Evolutionary conservation across 2,113 vertebrate species (phyloP), one percentile per base, ranked within the genome.

Genomic region (Scomber japonicus): DNA sequence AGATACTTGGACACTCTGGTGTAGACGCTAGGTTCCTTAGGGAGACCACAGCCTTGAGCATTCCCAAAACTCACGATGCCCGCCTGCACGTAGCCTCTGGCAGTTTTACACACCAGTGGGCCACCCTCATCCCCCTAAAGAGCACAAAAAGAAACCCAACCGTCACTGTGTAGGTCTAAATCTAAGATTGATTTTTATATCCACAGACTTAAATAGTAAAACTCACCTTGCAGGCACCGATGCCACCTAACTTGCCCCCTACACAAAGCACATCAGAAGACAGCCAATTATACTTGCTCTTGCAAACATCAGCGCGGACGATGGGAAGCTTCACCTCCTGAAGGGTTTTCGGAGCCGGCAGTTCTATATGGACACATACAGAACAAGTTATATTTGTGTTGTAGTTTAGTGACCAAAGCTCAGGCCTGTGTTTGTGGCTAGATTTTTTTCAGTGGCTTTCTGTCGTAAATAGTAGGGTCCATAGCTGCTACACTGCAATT

Each of bases 41-140:
- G 3, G 9, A 35, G 12, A 12, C 19, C 81, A 19, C 89, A 88
- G 2, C 61, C 68, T 0, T 4, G 1, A 1, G 11, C 13, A 64
- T 30, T 70, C 10, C 82, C 63, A 14, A 24, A 72, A 5, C 87
- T 91, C 68, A 87, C 80, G 71, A 91, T 57, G 50, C 89, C 89
- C 50, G 65, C 82, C 80, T 80, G 84, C 16, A 69, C 44, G 0
- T 17, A 62, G 27, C 19, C 57, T 0, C 3, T 0, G 4, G 0
- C 2, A 15, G 10, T 0, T 0, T 4, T 8, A 9, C 86, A 91
- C 62, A 89, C 12, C 66, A 87, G 68, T 0, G 87, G 89, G 48
- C 75, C 87, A 0, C 89, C 87, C 0, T 79, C 64, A 16, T 89
- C 89, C 27, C 86, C 89, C 84, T 89, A 16, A 15, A 11, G 31